Conservation (phyloP, 2,797 vertebrate species). For the Emys orbicularis region DNA sequence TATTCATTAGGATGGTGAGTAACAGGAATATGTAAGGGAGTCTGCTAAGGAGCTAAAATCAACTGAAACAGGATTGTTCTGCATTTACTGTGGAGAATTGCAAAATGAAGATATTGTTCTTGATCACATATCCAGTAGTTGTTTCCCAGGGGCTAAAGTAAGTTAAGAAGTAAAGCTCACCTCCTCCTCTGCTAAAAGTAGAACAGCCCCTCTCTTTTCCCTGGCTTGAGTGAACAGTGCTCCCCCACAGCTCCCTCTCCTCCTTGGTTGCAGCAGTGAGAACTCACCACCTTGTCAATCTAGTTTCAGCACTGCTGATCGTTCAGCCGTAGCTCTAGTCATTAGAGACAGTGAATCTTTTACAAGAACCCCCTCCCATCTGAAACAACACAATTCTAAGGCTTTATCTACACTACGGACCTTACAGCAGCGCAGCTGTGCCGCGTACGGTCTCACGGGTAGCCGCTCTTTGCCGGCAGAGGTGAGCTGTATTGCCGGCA, state of each 20-base stretch:
- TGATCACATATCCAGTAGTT: neutral
- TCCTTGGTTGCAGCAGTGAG: conserved; percentile 4
- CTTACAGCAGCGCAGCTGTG: too few species aligned
- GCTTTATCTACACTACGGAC: neutral
- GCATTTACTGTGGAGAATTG: neutral
- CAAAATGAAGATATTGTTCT: neutral
- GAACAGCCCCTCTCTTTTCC: neutral
- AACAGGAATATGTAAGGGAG: neutral
- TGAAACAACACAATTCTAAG: neutral
- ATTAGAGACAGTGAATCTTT: neutral
- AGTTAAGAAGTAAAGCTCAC: neutral
- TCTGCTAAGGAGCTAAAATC: neutral
- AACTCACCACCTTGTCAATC: conserved; percentile 1
- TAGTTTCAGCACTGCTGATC: neutral
- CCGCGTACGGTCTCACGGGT: too few species aligned
- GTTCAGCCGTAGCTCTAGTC: neutral
- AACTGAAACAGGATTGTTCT: neutral
- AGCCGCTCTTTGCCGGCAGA: too few species aligned
- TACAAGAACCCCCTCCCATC: neutral
- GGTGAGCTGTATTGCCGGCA: too few species aligned
- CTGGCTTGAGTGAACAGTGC: neutral
- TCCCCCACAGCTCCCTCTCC: neutral
- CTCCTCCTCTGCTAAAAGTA: neutral
- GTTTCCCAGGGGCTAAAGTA: neutral
- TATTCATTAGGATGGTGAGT: neutral